Conservation (phyloP, 2,888 invertebrate species). For the Drosophila falleni region DNA sequence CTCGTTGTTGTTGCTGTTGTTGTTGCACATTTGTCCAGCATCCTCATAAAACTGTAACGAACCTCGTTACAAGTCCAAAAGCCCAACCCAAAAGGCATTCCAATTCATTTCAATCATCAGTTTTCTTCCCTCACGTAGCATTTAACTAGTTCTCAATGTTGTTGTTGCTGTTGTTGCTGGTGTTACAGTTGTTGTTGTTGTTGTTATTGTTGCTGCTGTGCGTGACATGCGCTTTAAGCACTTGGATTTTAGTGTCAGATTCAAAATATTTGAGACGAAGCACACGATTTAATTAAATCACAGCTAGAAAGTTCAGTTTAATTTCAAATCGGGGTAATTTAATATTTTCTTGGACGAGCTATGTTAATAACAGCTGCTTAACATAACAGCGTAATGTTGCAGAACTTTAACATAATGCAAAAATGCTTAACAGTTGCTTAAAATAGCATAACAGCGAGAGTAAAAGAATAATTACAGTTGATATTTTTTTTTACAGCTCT, state of each 20-base stretch:
- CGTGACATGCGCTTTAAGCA: slow-evolving; percentile 69
- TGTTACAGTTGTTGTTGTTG: slow-evolving; percentile 11
- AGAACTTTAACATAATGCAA: neutral
- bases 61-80: slow-evolving; percentile 6
- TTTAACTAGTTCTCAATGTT: slow-evolving; percentile 34
- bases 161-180: slow-evolving; percentile 15
- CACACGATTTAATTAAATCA: slow-evolving; percentile 15
- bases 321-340: neutral
- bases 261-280: slow-evolving; percentile 31
- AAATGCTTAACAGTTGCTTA: neutral
- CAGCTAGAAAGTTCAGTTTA: slow-evolving; percentile 43
- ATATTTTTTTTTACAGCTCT: neutral
- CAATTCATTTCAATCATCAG: slow-evolving; percentile 27
- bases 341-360: neutral
- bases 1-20: slow-evolving; percentile 10
- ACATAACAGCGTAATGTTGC: neutral
- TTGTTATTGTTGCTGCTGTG: slow-evolving; percentile 39
- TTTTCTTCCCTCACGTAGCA: slow-evolving; percentile 59
- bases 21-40: slow-evolving; percentile 44
- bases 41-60: slow-evolving; percentile 41
- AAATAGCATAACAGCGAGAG: neutral
- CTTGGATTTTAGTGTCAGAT: slow-evolving; percentile 35
- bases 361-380: slow-evolving; percentile 2
- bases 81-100: slow-evolving; percentile 26
- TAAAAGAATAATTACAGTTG: neutral